Conservation (phyloP, 2,797 vertebrate genomes). For the Lacerta viridis region DNA sequence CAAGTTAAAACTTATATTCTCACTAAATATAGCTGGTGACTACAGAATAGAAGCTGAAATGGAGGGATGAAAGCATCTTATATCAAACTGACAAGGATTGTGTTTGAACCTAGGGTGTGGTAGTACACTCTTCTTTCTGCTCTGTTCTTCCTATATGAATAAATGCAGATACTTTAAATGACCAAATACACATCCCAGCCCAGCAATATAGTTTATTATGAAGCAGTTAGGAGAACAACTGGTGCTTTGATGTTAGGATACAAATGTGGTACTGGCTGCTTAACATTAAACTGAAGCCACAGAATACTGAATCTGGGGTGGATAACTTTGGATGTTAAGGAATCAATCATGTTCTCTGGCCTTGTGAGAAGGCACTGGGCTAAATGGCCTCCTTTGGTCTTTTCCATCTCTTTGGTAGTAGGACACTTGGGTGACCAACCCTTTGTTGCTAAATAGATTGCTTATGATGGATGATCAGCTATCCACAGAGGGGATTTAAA, state of each 20-base stretch:
- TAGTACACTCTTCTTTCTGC: neutral
- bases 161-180: neutral
- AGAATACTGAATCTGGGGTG: neutral
- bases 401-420: neutral
- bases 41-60: neutral
- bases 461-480: neutral
- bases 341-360: neutral
- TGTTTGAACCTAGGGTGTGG: neutral
- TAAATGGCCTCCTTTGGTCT: neutral
- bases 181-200: neutral
- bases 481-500: neutral
- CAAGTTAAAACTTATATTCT: neutral
- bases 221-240: neutral
- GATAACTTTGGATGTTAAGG: neutral
- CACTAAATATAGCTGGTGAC: neutral
- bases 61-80: neutral
- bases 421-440: neutral
- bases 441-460: neutral
- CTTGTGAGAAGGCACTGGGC: neutral
- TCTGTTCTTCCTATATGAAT: neutral
- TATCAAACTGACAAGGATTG: neutral
- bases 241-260: neutral
- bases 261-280: neutral
- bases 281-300: conserved; percentile 1
- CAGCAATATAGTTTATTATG: neutral